Evolutionary conservation across 2,113 vertebrate genomes (phyloP).

Genomic region (Callorhinus ursinus): DNA sequence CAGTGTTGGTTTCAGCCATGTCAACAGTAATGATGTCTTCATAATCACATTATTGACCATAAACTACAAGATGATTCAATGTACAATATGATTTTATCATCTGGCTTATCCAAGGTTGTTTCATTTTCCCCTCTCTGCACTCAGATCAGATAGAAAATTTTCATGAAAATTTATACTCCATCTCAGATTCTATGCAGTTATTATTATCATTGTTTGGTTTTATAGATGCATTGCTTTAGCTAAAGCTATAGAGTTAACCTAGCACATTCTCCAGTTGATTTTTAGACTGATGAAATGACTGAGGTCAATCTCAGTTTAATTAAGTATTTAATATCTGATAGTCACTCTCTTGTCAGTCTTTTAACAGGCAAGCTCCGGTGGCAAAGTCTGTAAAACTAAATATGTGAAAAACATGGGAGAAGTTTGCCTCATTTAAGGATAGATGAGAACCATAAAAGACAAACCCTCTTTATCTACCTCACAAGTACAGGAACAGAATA

Average conservation of each 20-base stretch:
- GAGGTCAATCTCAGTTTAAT: slow-evolving; percentile 61
- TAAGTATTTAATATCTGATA: slow-evolving; percentile 61
- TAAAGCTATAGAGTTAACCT: slow-evolving; percentile 25
- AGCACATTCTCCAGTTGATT: slow-evolving; percentile 21
- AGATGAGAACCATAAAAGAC: slow-evolving; percentile 4
- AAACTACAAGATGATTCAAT: neutral
- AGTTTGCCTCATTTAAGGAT: slow-evolving; percentile 3
- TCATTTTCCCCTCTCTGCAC: neutral
- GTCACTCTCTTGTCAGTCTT: neutral
- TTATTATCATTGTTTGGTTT: slow-evolving; percentile 36
- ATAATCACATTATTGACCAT: slow-evolving; percentile 17
- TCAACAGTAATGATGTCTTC: neutral
- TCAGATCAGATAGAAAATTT: slow-evolving; percentile 3
- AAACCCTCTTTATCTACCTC: neutral
- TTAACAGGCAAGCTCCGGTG: neutral
- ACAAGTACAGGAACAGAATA: neutral
- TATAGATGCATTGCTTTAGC: neutral
- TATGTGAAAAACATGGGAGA: slow-evolving; percentile 4
- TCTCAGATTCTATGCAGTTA: neutral
- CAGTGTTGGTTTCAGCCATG: neutral
- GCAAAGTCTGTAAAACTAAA: slow-evolving; percentile 41
- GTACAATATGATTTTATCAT: neutral
- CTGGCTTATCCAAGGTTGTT: neutral
- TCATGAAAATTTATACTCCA: neutral
- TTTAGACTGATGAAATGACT: slow-evolving; percentile 59